Percentiles rank a stretch among this genome's conserved stretches.
phyloP scores from a whole-genome alignment of 2,797 vertebrate genomes.

The Girardinus metallicus region DNA sequence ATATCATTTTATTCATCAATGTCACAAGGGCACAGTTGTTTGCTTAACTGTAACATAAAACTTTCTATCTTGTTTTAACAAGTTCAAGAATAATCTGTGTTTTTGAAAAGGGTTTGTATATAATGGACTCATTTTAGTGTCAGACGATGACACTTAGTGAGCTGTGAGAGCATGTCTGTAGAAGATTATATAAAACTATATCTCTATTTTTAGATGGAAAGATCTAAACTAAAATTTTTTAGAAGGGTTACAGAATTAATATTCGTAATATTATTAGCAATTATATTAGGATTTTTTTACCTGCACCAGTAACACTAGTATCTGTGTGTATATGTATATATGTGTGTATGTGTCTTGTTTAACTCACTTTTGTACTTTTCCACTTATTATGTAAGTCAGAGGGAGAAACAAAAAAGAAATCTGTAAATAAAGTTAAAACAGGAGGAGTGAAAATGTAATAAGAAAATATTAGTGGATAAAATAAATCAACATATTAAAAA shows the following conservation, averaged over 20 bases:
- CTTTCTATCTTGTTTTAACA: neutral
- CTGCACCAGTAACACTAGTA: too few species aligned
- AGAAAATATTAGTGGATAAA: too few species aligned
- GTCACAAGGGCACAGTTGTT: neutral
- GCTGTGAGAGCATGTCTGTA: neutral
- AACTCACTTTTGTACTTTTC: too few species aligned
- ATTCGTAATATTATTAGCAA: neutral
- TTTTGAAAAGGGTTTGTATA: neutral
- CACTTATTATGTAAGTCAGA: too few species aligned
- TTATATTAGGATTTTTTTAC: too few species aligned
- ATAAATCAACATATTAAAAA: too few species aligned
- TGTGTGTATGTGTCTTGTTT: too few species aligned
- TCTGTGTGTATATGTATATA: too few species aligned
- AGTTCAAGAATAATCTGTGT: neutral
- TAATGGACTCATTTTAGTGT: neutral
- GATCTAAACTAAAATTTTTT: neutral
- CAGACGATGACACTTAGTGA: neutral
- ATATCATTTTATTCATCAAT: neutral
- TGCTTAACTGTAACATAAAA: neutral
- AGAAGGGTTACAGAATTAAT: neutral
- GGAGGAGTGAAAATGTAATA: too few species aligned
- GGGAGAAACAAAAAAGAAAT: too few species aligned
- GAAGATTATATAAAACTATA: neutral
- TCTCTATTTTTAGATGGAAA: neutral
- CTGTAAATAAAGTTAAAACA: too few species aligned